Evolutionary conservation across 2,797 vertebrate genomes (phyloP).

Genomic region (Catamblyrhynchus diadema): DNA sequence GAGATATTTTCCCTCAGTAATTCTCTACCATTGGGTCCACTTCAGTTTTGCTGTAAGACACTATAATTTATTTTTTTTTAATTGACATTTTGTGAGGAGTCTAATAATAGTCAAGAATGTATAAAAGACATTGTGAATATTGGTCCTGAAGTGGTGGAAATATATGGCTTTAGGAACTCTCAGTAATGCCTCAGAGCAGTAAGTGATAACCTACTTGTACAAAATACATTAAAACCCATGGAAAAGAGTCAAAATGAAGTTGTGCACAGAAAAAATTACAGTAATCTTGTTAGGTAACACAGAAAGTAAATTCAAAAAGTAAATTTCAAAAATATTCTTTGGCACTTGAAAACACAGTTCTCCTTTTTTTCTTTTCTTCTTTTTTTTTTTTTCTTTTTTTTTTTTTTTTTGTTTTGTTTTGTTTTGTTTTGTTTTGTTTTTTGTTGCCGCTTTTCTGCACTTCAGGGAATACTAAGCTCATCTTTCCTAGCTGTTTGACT

Average conservation of each 20-base stretch:
- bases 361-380: background rate
- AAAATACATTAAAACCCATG: background rate
- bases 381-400: too few species aligned
- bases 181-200: background rate
- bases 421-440: too few species aligned
- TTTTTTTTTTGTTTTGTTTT: background rate
- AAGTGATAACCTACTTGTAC: background rate
- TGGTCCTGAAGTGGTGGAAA: background rate
- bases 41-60: background rate
- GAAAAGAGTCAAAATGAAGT: background rate
- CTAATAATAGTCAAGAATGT: background rate
- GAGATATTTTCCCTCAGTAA: background rate
- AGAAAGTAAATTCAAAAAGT: background rate
- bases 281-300: background rate
- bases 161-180: background rate
- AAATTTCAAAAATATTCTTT: background rate
- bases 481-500: slow-evolving; percentile 5
- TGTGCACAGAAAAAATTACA: background rate
- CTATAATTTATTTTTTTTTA: background rate
- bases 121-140: background rate
- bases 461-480: background rate
- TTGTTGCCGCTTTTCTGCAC: background rate
- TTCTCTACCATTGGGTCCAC: background rate
- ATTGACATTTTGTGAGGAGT: background rate
- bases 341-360: background rate